Base-by-base conservation (phyloP, 2,888 invertebrate genomes). In the Phyllotreta striolata region DNA sequence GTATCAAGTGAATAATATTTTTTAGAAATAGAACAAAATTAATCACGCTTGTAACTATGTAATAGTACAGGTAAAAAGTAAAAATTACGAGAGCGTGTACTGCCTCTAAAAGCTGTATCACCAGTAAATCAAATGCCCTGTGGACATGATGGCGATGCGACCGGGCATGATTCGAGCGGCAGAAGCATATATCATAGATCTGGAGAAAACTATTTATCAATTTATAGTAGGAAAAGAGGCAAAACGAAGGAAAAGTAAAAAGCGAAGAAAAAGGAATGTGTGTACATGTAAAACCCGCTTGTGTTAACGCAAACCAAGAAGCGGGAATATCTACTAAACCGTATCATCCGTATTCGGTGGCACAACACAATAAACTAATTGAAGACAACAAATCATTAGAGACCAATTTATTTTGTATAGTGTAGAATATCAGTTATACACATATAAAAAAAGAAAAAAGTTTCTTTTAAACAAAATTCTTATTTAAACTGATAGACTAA, bases 221-320 rank as follows among this genome's bases (percentile, higher is more conserved):
- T 49, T 49, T 49, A 49, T 49, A 35, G 49, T 49, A 49, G 35
- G 49, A 49, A 49, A 49, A 49, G 49, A 49, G 49, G 49, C 49
- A 49, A 49, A 49, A 49, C 47, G 47, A 47, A 47, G 9, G 47
- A 49, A 49, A 49, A 35, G 35, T 14, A 24, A 49, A 49, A 49
- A 4, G 14, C 34, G 49, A 35, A 47, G 49, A 49, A 35, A 35
- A 35, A 49, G 35, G 49, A 8, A 49, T 49, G 49, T 49, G 24
- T 24, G 49, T 49, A 12, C 49, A 49, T 49, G 49, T 49, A 49
- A 49, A 49, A 34, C 49, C 49, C 35, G 35, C 49, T 49, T 47
- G 47, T 13, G 47, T 24, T 47, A 47, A 47, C 24, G 47, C 37
- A 49, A 49, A 49, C 49, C 37, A 49, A 34, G 49, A 35, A 49